Evolutionary conservation across 2,888 invertebrate genomes (phyloP), one percentile per base, ranked within the genome.

Genomic region (Lithophane ornitopus): DNA sequence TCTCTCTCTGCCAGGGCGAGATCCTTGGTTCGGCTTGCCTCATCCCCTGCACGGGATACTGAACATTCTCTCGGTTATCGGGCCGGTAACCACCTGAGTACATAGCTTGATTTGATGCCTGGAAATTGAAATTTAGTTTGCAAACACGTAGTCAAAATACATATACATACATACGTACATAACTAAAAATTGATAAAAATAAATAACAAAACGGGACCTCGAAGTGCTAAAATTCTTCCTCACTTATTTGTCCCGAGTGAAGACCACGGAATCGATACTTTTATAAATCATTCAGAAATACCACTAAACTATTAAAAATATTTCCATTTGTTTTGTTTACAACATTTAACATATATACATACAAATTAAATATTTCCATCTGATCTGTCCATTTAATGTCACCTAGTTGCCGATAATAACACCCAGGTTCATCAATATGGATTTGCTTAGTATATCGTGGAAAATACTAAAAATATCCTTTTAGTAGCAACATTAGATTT

Each of bases 101-200:
- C 91, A 93, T 93, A 92, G 91, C 91, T 94, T 94, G 94, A 81
- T 92, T 95, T 90, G 93, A 88, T 87, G 94, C 95, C 96, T 96
- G 96, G 88, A 96, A 96, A 95, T 94, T 92, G 89, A 96, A 96
- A 95, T 90, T 90, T 90, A 89, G 89, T 91, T 94, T 94, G 94
- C 93, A 94, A 92, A 93, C 89, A 91, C 83, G 82, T 82, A 78
- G 70, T 70, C 66, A 44, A 70, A 79, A 82, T 71, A 80, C n/a
- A n/a, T n/a, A n/a, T n/a, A n/a, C n/a, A n/a, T n/a, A n/a, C n/a
- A n/a, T 41, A 80, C 61, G 76, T 59, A 70, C 11, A 44, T 67
- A 82, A 82, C 69, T 81, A 70, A 66, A 58, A 67, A 71, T 34
- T 62, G 16, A 58, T 49, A 52, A 7, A 65, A 62, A 70, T 56